Evolutionary conservation across 2,888 invertebrate genomes (phyloP).

Genomic region (Phyllotreta cruciferae): DNA sequence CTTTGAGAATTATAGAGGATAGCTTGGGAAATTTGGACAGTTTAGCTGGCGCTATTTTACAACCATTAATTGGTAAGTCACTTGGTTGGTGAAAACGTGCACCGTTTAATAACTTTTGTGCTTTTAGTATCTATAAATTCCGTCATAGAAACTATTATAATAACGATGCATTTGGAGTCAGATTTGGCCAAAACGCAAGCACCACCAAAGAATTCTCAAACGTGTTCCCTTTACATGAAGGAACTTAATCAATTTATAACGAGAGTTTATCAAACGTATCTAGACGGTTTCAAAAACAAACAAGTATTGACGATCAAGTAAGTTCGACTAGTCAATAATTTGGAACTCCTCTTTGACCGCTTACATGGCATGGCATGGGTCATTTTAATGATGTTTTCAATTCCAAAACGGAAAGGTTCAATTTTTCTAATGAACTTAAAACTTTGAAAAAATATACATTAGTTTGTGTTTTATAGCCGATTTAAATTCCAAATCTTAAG

Average conservation of each 20-base stretch:
- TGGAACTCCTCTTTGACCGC: not conserved
- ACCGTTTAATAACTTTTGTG: constrained; percentile 7
- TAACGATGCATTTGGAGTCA: constrained; percentile 85
- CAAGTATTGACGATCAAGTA: constrained; percentile 69
- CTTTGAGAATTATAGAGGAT: constrained; percentile 67
- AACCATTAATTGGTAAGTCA: constrained; percentile 63
- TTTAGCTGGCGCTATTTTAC: constrained; percentile 68
- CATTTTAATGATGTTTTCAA: not conserved
- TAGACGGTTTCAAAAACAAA: constrained; percentile 73
- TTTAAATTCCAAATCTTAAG: too few relatives aligned
- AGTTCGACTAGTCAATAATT: constrained; percentile 36
- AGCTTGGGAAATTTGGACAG: constrained; percentile 66
- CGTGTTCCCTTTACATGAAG: constrained; percentile 88
- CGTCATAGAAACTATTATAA: constrained; percentile 87
- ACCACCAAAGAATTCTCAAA: constrained; percentile 48
- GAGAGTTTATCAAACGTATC: constrained; percentile 73
- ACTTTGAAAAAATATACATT: too few relatives aligned
- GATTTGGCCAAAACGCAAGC: constrained; percentile 61
- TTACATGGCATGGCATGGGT: not conserved
- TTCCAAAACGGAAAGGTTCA: not conserved
- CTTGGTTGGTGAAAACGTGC: too few relatives aligned
- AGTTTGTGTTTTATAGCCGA: too few relatives aligned
- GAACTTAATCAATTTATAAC: constrained; percentile 86
- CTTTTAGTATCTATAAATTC: constrained; percentile 76
- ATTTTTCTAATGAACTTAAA: too few relatives aligned